Evolutionary conservation across 2,888 invertebrate genomes (phyloP), one percentile per base, ranked within the genome.

Genomic region (Timema cristinae): DNA sequence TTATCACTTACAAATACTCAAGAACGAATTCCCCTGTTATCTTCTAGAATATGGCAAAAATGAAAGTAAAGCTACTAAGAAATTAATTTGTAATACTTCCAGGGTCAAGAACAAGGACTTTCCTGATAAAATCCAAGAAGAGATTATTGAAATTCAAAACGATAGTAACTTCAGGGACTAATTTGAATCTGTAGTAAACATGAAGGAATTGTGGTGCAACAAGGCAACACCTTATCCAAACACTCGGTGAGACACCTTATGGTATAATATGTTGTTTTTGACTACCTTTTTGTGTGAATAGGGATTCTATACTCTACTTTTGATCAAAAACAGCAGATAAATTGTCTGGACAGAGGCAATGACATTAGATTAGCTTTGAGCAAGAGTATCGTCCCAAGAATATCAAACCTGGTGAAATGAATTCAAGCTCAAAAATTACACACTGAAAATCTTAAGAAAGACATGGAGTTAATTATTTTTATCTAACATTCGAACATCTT

Each of bases 101-200:
- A 66, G 1, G 5, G 66, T 66, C 66, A 66, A 13, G 15, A 6
- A 6, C 13, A 66, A 66, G 13, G 66, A 7, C 13, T 9, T 66
- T 49, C 66, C 66, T n/a, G 66, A 66, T 66, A 1, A 66, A 10
- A 66, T 66, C 13, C 66, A 66, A 66, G 66, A 66, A 13, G 66
- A 66, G 66, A 47, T 66, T 66, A 66, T n/a, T 16, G 66, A 66
- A 66, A 6, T 59, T 59, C 59, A 13, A 59, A 10, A 59, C 6
- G 15, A 59, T 59, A n/a, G 9, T 59, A 59, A 59, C 66, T 66
- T 66, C 15, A 32, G 50, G 32, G 47, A 50, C 47, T 32, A 0
- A 13, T 66, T 66, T 9, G 66, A 66, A 32, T 66, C 66, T 15
- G 15, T 2, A 16, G 66, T 66, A 66, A 66, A 66, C n/a, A 48